phyloP scores from a whole-genome alignment of 1,140 invertebrate genomes.

The Aphelenchoides besseyi region DNA sequence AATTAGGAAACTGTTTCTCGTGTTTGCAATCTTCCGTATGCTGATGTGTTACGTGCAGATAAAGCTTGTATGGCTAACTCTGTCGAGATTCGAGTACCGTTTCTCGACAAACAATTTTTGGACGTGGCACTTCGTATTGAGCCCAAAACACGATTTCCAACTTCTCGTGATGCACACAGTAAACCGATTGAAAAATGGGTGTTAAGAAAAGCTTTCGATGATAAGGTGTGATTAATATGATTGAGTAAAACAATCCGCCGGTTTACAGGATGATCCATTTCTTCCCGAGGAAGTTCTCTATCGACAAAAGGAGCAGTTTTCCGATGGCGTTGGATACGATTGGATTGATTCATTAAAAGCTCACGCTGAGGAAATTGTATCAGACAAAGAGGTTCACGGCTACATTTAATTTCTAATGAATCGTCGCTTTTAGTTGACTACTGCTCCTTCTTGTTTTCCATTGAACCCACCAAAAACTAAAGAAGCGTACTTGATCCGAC shows the following conservation, averaged over 20 bases:
- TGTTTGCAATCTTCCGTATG: constrained; percentile 52
- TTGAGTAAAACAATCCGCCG: constrained; percentile 25
- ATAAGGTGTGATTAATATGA: constrained; percentile 30
- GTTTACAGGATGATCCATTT: constrained; percentile 55
- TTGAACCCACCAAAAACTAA: constrained; percentile 58
- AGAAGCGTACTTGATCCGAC: constrained; percentile 58
- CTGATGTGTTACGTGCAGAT: constrained; percentile 61
- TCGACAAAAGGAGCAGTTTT: constrained; percentile 62
- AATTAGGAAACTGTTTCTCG: constrained; percentile 56
- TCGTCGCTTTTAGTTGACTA: constrained; percentile 41
- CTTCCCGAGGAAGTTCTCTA: constrained; percentile 59
- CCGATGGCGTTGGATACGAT: constrained; percentile 61
- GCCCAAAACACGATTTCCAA: constrained; percentile 46
- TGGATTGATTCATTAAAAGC: constrained; percentile 61
- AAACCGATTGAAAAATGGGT: constrained; percentile 55
- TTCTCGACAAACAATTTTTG: constrained; percentile 59
- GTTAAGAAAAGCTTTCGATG: constrained; percentile 58
- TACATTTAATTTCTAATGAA: constrained; percentile 3
- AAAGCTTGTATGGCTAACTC: constrained; percentile 61
- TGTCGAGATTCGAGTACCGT: constrained; percentile 60
- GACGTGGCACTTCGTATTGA: constrained; percentile 53
- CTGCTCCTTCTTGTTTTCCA: constrained; percentile 51
- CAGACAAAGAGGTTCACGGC: constrained; percentile 54
- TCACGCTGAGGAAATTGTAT: constrained; percentile 45
- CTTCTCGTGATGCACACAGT: constrained; percentile 34